Evolutionary conservation across 1,140 invertebrate species (phyloP), one percentile per base, ranked within the genome.

Genomic region (Parapsyche elsis): DNA sequence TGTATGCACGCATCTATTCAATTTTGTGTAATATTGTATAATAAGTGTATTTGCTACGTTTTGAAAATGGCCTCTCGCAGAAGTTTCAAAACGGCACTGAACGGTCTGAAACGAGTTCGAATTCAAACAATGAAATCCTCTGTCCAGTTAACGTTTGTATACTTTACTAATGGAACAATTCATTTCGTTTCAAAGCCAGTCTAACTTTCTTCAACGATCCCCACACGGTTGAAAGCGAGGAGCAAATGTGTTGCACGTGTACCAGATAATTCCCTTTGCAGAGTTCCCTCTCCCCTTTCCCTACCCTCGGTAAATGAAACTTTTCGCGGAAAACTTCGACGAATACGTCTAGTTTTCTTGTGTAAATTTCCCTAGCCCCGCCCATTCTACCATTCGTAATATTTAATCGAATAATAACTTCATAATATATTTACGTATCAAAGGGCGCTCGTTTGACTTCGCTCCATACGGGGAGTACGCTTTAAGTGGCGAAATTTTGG

Each of bases 351-450:
- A 75, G 46, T 57, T 75, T 75, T 75, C 73, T 67, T 7, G 24
- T 67, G 24, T 38, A 67, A 67, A 21, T 67, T 67, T 67, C 16
- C 21, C 64, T 19, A 26, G 19, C 9, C 45, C 16, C 5, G 4
- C 64, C 12, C 49, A 16, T 14, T 14, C 16, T 53, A 4, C 16
- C 49, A 53, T 16, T 53, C 49, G 1, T 53, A 12, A 14, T 10
- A 12, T 26, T 9, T 75, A 75, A 75, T 75, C 38, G 73, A 75
- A 75, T 75, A 49, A 75, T 57, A 75, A 75, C 46, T 57, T 75
- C 49, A 44, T 64, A 77, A 64, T 64, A 19, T 19, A 67, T 77
- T 77, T 77, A 23, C 24, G 21, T 26, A n/a, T 49, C 59, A 61
- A 45, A 76, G 74, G 30, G 45, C 46, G 74, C 74, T 76, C 74